Conservation (phyloP, 2,113 vertebrate genomes). For the Tonatia bakeri region DNA sequence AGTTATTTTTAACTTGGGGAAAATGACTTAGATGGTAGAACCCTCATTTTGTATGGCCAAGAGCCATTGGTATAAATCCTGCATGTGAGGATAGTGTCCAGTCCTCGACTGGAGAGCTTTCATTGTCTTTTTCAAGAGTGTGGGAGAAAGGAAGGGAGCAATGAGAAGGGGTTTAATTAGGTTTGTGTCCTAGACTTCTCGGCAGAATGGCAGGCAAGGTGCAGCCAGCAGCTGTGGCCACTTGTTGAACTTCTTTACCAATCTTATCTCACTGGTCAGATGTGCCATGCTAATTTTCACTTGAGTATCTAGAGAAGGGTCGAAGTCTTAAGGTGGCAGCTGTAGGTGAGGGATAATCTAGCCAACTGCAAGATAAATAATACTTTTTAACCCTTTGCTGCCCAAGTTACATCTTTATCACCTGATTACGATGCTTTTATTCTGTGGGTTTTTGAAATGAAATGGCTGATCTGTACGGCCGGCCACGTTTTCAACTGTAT, state of each 20-base stretch:
- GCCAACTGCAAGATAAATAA: background rate
- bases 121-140: background rate
- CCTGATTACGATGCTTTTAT: background rate
- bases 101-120: background rate
- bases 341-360: background rate
- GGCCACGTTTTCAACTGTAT: background rate
- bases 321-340: background rate
- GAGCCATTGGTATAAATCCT: background rate
- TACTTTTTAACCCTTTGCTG: background rate
- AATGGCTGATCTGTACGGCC: background rate
- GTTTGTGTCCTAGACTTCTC: background rate
- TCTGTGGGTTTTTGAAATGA: conserved; percentile 25
- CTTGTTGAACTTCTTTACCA: background rate
- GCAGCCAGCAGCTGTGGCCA: background rate
- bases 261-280: conserved; percentile 4
- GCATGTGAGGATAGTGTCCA: background rate
- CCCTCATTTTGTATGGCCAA: background rate
- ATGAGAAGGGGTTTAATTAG: background rate
- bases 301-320: background rate
- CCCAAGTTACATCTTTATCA: background rate
- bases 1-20: background rate
- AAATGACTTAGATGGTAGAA: background rate
- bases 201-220: background rate
- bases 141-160: background rate
- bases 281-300: background rate